Conservation (phyloP, 2,797 vertebrate species). For the Rhinella marina region DNA sequence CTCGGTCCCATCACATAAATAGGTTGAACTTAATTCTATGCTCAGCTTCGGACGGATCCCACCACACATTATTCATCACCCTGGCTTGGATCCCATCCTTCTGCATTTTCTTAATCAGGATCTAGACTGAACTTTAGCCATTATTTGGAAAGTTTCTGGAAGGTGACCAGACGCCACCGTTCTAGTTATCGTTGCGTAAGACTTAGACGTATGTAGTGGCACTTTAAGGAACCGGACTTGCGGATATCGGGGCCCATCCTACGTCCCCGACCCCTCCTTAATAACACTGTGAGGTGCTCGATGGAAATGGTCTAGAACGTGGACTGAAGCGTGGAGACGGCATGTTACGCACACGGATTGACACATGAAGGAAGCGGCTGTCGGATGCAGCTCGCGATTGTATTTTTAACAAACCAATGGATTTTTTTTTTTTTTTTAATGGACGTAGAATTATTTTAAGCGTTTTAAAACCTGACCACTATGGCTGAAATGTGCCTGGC, state of each 20-base stretch:
- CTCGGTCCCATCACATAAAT: background rate
- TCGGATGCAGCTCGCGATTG: background rate
- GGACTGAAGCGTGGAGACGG: background rate
- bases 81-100: background rate
- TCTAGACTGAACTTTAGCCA: background rate
- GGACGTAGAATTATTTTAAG: conserved; percentile 4
- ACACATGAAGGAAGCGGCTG: conserved; percentile 17
- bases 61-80: background rate
- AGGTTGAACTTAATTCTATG: too few species aligned
- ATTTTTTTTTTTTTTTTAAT: conserved; percentile 22
- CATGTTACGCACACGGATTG: background rate
- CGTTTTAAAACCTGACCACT: conserved; percentile 30
- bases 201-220: background rate
- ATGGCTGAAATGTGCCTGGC: background rate
- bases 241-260: background rate
- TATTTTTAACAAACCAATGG: conserved; percentile 35
- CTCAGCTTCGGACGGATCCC: background rate
- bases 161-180: background rate
- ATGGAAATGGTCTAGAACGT: background rate
- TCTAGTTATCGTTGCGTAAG: too few species aligned
- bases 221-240: background rate
- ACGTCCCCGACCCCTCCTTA: background rate
- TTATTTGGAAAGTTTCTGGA: background rate
- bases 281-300: background rate
- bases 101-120: background rate